Evolutionary conservation across 2,888 invertebrate genomes (phyloP), one percentile per base, ranked within the genome.

Genomic region (Strigamia transsilvanica): DNA sequence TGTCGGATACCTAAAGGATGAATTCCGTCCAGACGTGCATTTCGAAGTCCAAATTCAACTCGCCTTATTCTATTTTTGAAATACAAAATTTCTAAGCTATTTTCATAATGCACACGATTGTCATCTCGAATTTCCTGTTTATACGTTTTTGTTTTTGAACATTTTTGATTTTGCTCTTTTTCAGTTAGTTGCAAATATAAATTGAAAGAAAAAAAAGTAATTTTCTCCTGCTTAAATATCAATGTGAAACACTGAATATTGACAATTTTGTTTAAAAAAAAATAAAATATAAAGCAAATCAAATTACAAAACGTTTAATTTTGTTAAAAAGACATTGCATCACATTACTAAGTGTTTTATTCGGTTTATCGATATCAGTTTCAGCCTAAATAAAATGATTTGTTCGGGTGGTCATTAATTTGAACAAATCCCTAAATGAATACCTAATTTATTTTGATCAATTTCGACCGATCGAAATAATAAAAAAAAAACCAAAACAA

Each of bases 331-430:
- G 6, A 38, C 38, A 38, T 38, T 10, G 9, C 2, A 38, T 38
- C 38, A 38, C 38, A 38, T 38, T 4, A 38, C 38, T 38, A 38
- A 38, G 38, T 38, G 32, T 77, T 34, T 34, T 77, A 34, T 77
- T 77, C 38, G 9, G 21, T 23, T 77, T n/a, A 77, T 32, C 27
- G n/a, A 23, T 73, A 18, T 73, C 73, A 73, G 77, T 77, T 27
- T 34, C n/a, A n/a, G 15, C n/a, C n/a, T n/a, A 18, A 77, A 32
- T 18, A 77, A 77, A 34, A 77, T 0, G 7, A 77, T 13, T 32
- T 32, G 34, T 77, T 77, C 77, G 13, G 6, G 34, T 32, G 6
- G 34, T 15, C 10, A 27, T 32, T 27, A 77, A 77, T n/a, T 77
- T 77, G 18, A 34, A 77, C 3, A 73, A 73, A 73, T 77, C 27